Evolutionary conservation across 2,113 vertebrate genomes (phyloP).

Genomic region (Hyperopisus bebe): DNA sequence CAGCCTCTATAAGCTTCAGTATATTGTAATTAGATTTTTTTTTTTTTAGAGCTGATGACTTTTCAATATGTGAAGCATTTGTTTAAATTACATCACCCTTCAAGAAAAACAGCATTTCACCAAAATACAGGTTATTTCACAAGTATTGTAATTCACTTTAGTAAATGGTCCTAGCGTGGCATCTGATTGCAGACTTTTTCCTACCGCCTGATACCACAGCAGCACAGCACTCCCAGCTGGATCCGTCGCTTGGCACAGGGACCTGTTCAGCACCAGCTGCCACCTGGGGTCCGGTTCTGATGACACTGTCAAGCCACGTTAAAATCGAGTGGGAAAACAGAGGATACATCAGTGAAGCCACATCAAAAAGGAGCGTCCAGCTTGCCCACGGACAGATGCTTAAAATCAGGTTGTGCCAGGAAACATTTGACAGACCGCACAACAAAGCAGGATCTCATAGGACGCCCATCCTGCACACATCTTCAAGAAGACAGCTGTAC

Average conservation of each 20-base stretch:
- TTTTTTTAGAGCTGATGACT: slow-evolving; percentile 28
- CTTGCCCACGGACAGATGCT: not conserved
- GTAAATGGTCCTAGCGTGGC: slow-evolving; percentile 14
- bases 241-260: not conserved
- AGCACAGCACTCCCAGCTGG: not conserved
- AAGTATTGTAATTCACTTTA: slow-evolving; percentile 27
- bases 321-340: not conserved
- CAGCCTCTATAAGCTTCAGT: slow-evolving; percentile 22
- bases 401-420: not conserved
- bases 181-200: not conserved
- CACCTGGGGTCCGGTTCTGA: not conserved
- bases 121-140: slow-evolving; percentile 31
- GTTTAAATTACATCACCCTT: slow-evolving; percentile 33
- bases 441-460: not conserved
- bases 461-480: not conserved
- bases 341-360: not conserved
- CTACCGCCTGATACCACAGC: not conserved
- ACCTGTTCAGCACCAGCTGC: not conserved
- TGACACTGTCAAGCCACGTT: not conserved
- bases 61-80: slow-evolving; percentile 25
- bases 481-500: not conserved
- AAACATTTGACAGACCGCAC: not conserved
- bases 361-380: not conserved
- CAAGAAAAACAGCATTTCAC: slow-evolving; percentile 25
- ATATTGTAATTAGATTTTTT: not conserved